Evolutionary conservation across 2,797 vertebrate genomes (phyloP), one percentile per base, ranked within the genome.

Genomic region (Okamejei kenojei): DNA sequence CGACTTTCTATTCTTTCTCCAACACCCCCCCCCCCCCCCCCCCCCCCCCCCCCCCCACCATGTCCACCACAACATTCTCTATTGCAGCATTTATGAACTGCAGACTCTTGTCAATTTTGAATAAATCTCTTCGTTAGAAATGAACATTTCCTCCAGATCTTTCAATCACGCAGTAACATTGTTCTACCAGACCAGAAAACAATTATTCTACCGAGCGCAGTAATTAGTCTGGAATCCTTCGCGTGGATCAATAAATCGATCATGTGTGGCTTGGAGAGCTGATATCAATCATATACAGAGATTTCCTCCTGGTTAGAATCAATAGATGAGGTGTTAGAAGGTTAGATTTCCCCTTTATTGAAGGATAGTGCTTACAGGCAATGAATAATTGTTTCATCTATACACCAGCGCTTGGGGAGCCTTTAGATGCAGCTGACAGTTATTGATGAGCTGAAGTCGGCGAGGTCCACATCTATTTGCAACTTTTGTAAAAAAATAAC

Each of bases 341-440:
- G 84, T 88, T 88, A 88, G 84, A 88, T 68, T 88, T 88, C 35
- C 61, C 9, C 63, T 88, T 35, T 88, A 88, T 88, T 68, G 63
- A 63, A 88, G 84, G 84, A 19, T 88, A 68, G 68, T 88, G 84
- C n/a, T 88, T 88, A 68, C 63, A 23, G 84, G 84, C 84, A 88
- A 68, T 68, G 84, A 88, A 63, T 88, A 88, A 88, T 88, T 88
- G 84, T 88, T 88, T 88, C 84, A 88, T 88, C 84, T 88, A 88
- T 88, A 35, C 84, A 88, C 84, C 21, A 68, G 61, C 21, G 63
- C 84, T 88, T 88, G 84, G 84, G 84, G 84, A 88, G 15, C n/a
- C 63, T 35, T 32, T 88, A 7, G n/a, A 88, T 35, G 35, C 29
- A 86, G 82, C 29, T 86, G 82, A 86, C 82, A 86, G 84, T 35